Conservation (phyloP, 2,888 invertebrate genomes). For the Mesodorylaimus sp. region DNA sequence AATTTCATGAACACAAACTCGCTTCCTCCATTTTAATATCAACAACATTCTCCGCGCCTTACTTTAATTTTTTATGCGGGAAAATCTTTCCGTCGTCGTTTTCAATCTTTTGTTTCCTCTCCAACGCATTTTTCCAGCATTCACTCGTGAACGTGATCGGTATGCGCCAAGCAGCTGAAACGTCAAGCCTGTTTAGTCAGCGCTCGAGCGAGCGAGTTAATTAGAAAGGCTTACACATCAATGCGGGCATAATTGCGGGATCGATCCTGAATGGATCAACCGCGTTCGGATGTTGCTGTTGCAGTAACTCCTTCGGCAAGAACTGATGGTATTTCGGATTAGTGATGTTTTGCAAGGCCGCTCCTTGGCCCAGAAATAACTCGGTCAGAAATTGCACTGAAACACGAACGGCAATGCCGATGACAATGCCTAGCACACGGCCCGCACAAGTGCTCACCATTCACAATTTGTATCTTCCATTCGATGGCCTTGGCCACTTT, state of each 20-base stretch:
- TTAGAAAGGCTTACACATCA: slow-evolving; percentile 55
- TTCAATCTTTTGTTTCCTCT: slow-evolving; percentile 6
- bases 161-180: slow-evolving; percentile 71
- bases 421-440: too few relatives aligned
- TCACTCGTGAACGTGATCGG: slow-evolving; percentile 60
- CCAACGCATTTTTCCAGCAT: slow-evolving; percentile 26
- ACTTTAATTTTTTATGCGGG: slow-evolving; percentile 14
- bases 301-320: slow-evolving; percentile 38
- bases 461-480: slow-evolving; percentile 76
- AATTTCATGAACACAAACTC: neutral
- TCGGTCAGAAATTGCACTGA: slow-evolving; percentile 69
- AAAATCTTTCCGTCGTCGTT: slow-evolving; percentile 15
- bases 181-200: slow-evolving; percentile 1
- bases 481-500: slow-evolving; percentile 76
- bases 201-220: neutral
- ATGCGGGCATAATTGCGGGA: slow-evolving; percentile 48
- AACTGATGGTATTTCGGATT: slow-evolving; percentile 58
- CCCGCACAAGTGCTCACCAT: too few relatives aligned
- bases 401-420: too few relatives aligned
- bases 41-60: neutral
- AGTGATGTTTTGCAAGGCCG: slow-evolving; percentile 36
- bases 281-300: slow-evolving; percentile 15
- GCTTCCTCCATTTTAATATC: neutral
- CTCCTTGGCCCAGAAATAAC: slow-evolving; percentile 36
- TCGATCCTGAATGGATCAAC: slow-evolving; percentile 62